Percentiles rank a stretch among this genome's conserved stretches.
phyloP scores from a whole-genome alignment of 2,888 invertebrate species.

The Steinernema carpocapsae region DNA sequence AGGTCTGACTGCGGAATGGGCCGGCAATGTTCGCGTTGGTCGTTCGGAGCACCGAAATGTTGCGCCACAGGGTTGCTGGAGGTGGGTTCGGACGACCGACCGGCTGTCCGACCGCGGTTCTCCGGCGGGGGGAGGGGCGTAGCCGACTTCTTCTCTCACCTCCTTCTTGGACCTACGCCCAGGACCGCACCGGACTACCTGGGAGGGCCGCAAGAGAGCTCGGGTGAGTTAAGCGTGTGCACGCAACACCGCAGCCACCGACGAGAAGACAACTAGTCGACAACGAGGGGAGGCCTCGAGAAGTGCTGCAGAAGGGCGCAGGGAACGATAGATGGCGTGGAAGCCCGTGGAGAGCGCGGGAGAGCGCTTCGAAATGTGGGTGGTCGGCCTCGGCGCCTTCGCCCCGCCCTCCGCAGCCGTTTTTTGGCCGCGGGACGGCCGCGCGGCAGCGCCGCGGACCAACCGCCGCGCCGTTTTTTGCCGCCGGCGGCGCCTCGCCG shows the following conservation, averaged over 20 bases:
- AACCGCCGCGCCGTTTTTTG: slow-evolving; percentile 22
- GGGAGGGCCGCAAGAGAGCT: no score
- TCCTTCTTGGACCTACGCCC: neutral
- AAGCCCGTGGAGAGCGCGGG: slow-evolving; percentile 22
- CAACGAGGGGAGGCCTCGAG: neutral
- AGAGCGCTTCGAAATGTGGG: slow-evolving; percentile 27
- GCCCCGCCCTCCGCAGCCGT: slow-evolving; percentile 7
- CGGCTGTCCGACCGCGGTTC: no score
- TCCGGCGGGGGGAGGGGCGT: slow-evolving; percentile 5
- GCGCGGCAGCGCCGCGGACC: slow-evolving; percentile 15
- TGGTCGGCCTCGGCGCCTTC: slow-evolving; percentile 7
- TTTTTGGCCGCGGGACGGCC: slow-evolving; percentile 21
- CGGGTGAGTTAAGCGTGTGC: no score
- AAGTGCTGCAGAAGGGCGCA: slow-evolving; percentile 21
- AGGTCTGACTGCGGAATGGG: neutral
- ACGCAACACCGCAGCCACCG: no score
- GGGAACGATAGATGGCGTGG: slow-evolving; percentile 22
- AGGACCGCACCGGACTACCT: no score
- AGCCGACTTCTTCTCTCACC: neutral
- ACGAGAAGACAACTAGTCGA: no score
- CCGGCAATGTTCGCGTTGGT: neutral
- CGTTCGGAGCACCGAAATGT: slow-evolving; percentile 29
- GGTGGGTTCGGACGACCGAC: slow-evolving; percentile 17
- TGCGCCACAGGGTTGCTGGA: slow-evolving; percentile 30
- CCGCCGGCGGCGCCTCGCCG: neutral